A percentile compares a stretch with the other conserved stretches of the same genome.
phyloP scores from a whole-genome alignment of 64 coral and sea anemone species.

The Acropora yongei region DNA sequence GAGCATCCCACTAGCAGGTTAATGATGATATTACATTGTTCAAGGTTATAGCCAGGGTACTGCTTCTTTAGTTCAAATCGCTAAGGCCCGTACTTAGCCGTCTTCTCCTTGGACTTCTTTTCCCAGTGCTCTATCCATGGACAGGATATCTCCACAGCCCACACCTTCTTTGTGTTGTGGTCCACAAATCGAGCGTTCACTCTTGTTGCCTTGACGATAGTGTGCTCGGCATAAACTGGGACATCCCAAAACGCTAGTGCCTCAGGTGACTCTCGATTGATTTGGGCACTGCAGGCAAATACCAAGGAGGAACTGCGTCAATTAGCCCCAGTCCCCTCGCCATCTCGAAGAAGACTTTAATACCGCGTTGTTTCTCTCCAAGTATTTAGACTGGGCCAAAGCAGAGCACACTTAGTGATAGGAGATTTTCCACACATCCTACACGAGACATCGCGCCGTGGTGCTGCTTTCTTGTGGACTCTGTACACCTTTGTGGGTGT shows the following conservation, averaged over 20 bases:
- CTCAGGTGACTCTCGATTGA: slow-evolving; percentile 19
- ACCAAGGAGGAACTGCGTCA: slow-evolving; percentile 6
- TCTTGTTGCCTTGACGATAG: too few relatives aligned
- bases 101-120: too few relatives aligned
- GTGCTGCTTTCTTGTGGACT: background rate
- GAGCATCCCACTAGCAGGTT: too few relatives aligned
- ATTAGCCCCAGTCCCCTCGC: background rate
- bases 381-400: slow-evolving; percentile 14
- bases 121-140: too few relatives aligned
- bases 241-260: slow-evolving; percentile 18
- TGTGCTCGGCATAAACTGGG: background rate
- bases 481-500: background rate
- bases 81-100: too few relatives aligned
- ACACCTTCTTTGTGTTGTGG: too few relatives aligned
- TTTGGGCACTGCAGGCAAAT: slow-evolving; percentile 16
- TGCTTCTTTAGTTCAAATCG: too few relatives aligned
- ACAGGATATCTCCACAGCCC: too few relatives aligned
- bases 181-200: too few relatives aligned
- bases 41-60: too few relatives aligned
- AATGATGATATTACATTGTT: too few relatives aligned
- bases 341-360: slow-evolving; percentile 42
- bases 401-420: slow-evolving; percentile 6
- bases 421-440: slow-evolving; percentile 23
- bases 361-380: background rate
- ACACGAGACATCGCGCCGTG: background rate